Evolutionary conservation across 2,888 invertebrate genomes (phyloP).

Genomic region (Andrena dorsata): DNA sequence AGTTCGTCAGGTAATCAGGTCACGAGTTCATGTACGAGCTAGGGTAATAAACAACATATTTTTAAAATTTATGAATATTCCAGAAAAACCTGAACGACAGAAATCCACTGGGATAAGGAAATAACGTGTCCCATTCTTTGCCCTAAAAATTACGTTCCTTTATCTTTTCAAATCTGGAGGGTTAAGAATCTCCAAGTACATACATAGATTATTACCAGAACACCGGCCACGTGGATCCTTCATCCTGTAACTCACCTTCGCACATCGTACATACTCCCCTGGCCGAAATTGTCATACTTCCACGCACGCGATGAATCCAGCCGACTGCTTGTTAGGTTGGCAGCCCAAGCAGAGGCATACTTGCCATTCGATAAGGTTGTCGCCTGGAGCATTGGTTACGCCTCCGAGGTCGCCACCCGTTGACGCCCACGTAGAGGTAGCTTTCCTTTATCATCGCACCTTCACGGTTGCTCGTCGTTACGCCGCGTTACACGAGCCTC

Average conservation of each 20-base stretch:
- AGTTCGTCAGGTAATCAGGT: no score
- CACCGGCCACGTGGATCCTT: not conserved
- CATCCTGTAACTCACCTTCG: not conserved
- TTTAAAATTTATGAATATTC: no score
- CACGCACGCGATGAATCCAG: constrained; percentile 15
- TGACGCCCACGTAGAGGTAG: constrained; percentile 66
- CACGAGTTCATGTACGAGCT: no score
- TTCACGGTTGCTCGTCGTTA: constrained; percentile 58
- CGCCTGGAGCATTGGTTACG: constrained; percentile 69
- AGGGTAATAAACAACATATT: no score
- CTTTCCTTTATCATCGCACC: constrained; percentile 67
- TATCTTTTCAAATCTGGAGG: not conserved
- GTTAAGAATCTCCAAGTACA: not conserved
- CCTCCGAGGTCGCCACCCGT: constrained; percentile 67
- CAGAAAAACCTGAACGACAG: no score
- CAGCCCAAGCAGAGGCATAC: constrained; percentile 62
- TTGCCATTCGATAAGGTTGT: constrained; percentile 68
- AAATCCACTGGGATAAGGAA: no score
- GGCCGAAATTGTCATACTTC: constrained; percentile 11
- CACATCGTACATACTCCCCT: no score
- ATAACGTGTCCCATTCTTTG: no score
- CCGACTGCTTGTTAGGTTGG: constrained; percentile 50
- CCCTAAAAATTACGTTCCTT: no score
- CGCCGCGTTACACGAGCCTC: constrained; percentile 59
- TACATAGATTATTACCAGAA: not conserved